Base-by-base conservation (phyloP, 64 coral and sea anemone genomes). In the Pocillopora verrucosa region DNA sequence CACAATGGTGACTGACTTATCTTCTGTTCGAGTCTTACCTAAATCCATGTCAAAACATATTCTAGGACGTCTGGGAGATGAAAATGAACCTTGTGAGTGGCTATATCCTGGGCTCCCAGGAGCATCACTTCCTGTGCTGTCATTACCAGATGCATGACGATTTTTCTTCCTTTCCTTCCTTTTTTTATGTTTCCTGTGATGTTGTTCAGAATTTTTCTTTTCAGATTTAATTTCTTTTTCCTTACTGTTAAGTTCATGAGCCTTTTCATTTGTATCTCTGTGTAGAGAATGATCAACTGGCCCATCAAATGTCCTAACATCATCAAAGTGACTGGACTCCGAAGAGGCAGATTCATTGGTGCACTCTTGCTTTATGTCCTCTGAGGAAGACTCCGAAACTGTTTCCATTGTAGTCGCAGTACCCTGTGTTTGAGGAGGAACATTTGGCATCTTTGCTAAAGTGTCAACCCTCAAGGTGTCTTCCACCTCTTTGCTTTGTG, bases 1-100 rank as follows among this genome's bases (percentile, higher is more conserved):
- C 24, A 11, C 13, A 30, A 4, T 70, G n/a, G 10, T 11, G 4
- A 70, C 5, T 70, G 20, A 7, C 22, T 19, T 67, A 20, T 67
- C 12, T 69, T 41, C 41, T 38, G 4, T 36, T 22, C 0, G 0
- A 69, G 80, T 26, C 76, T 93, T 67, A 96, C 95, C 95, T 90
- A 96, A 67, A 63, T 96, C 95, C 56, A 89, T 85, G 69, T 96
- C 92, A 93, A 96, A 96, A 57, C 75, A 88, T 75, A 96, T 93
- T 37, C 87, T 96, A 4, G 90, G 83, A 22, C 90, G 79, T 13
- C 82, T 56, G 14, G 90, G 90, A 22, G 90, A 92, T 79, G 83
- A 15, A 72, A 80, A 87, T 5, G 77, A 64, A 36, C 82, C 69
- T 26, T 61, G 74, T 6, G 90, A 80, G 9, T 91, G 80, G 15